These are phyloP conservation scores for Condylura cristata DNA, from an alignment of 2,113 vertebrate genomes.

Conservation along the genomic window DNA sequence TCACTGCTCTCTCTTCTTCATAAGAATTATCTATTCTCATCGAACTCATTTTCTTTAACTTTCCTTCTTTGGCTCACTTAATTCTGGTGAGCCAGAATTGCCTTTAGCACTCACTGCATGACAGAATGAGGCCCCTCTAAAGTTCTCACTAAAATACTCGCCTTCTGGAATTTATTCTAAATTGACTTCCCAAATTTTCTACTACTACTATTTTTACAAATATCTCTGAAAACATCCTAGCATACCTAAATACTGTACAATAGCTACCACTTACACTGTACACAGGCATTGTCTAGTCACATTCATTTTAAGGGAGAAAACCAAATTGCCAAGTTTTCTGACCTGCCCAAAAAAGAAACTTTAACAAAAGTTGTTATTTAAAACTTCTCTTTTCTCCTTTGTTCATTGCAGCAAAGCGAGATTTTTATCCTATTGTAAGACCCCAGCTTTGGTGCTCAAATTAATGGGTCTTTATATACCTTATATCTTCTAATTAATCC, in stretches of 20 bases:
- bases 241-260: background rate
- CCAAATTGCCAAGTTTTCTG: background rate
- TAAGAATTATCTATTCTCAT: background rate
- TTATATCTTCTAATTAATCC: background rate
- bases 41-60: background rate
- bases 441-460: background rate
- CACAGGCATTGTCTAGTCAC: background rate
- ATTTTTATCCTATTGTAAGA: background rate
- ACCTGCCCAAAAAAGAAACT: background rate
- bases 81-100: background rate
- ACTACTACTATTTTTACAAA: background rate
- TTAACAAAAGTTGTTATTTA: background rate
- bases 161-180: background rate
- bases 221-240: background rate
- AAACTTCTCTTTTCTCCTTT: background rate
- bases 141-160: background rate
- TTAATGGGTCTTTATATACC: background rate
- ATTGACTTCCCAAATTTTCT: background rate
- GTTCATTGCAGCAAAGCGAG: background rate
- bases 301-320: background rate
- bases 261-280: background rate
- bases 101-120: background rate
- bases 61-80: background rate
- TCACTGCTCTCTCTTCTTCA: background rate
- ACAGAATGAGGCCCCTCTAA: rapidly evolving